Percentiles rank a stretch among this genome's conserved stretches.
Conservation (phyloP, 2,113 vertebrate species). For the Conger conger region DNA sequence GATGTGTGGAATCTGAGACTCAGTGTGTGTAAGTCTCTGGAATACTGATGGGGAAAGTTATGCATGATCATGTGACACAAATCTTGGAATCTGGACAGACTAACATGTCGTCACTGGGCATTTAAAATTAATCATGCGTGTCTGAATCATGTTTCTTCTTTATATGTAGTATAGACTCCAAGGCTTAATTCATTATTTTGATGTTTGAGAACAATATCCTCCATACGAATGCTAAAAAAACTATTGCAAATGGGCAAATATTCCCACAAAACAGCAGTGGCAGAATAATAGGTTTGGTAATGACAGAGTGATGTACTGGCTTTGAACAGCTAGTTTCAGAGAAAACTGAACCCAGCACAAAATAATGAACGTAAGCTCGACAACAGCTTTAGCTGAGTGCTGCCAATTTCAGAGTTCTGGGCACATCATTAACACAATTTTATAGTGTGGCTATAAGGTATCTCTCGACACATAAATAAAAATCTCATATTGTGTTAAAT, state of each 20-base stretch:
- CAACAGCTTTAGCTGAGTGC: background rate
- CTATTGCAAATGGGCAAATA: background rate
- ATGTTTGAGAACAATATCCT: background rate
- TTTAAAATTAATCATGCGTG: background rate
- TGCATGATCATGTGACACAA: background rate
- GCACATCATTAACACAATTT: background rate
- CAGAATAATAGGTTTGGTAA: conserved; percentile 1
- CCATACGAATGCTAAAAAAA: background rate
- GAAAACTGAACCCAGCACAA: background rate
- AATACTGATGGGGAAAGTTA: background rate
- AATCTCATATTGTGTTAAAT: background rate
- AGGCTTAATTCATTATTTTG: too few species aligned
- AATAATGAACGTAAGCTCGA: conserved; percentile 8
- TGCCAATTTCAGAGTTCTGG: background rate
- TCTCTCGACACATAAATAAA: background rate
- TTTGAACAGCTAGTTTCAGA: background rate
- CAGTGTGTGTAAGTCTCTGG: too few species aligned
- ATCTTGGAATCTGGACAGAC: background rate
- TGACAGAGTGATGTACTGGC: background rate
- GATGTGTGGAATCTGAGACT: too few species aligned
- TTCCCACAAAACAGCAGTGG: background rate
- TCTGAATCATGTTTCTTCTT: background rate
- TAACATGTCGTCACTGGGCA: background rate
- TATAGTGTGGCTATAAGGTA: background rate
- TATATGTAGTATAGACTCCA: too few species aligned